Base-by-base conservation (phyloP, 2,113 vertebrate genomes). In the Scolopax mira region DNA sequence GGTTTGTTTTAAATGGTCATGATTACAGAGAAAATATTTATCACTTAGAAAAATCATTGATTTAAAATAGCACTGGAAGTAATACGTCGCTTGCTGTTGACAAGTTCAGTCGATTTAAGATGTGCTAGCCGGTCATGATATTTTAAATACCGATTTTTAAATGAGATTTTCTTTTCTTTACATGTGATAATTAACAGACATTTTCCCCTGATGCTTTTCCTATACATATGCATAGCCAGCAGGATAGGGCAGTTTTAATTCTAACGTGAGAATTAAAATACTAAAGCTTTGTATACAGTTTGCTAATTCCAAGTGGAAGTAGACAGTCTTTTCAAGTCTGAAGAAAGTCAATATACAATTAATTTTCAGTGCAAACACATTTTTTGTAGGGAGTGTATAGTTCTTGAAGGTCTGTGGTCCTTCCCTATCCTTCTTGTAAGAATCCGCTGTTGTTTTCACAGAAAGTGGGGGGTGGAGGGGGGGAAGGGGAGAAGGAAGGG, bases 241-340 rank as follows among this genome's bases (percentile, higher is more conserved):
- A 46, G 72, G 44, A 71, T 67, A 65, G 21, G 25, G 31, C 69
- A 52, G 23, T 75, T 83, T 88, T 79, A 60, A 37, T 81, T 96
- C 84, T 89, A 96, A 84, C n/a, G 66, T 33, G 70, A 87, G 9
- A 84, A 89, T 95, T 95, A 81, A 71, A 95, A 92, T 75, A 67
- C 44, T 62, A 71, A 92, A 90, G 92, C 72, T 79, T 89, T 90
- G 28, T 65, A n/a, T 69, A 19, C 3, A 4, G 41, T 64, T 72
- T 91, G 62, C 18, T 61, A 75, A 70, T 92, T 95, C 66, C 30
- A 41, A 42, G 88, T 92, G 88, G 92, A 94, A 93, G 61, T 49
- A 91, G 82, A 57, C 75, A 48, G 33, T 61, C 79, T 72, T 78
- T 69, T 35, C 46, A 67, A 71, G 72, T 37, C 66, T 74, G 52